Base-by-base conservation (phyloP, 2,888 invertebrate species). In the Tuta absoluta region DNA sequence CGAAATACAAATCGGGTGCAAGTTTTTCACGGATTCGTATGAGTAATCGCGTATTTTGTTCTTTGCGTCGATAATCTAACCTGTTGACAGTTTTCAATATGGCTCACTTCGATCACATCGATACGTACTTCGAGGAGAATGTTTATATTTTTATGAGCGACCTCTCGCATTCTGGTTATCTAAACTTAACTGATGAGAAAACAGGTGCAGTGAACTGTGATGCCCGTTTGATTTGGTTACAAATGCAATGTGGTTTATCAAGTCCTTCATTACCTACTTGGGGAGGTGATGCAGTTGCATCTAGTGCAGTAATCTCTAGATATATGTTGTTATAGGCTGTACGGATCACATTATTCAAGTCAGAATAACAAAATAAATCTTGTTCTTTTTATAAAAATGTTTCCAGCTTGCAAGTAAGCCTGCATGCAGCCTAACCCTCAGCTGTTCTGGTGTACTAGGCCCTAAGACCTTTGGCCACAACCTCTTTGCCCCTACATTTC, bases 81-180 rank as follows among this genome's bases (percentile, higher is more conserved):
- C 77, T 81, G 75, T 80, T 83, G 77, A 78, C 75, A 79, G 80
- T 82, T 84, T 86, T 81, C 88, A 89, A 88, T 84, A 89, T 87
- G 89, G 89, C 88, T 81, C 81, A 73, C 80, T 76, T 74, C 75
- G 72, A 70, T 76, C 74, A 62, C n/a, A 21, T 61, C 48, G 41
- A 23, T 62, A 12, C 12, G 62, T 37, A 60, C 19, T 33, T 21
- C 12, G 19, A 5, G 14, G 17, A 49, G 49, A 28, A 48, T 24
- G 17, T 37, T 37, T 38, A 38, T 38, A 38, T 14, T 58, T 56
- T 24, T 24, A 56, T 53, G 23, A 17, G 2, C 24, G 33, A 56
- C n/a, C 24, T 17, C 28, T 56, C 7, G 28, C 56, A 33, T 33
- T 24, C 53, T 53, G 33, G 12, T 24, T 51, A 51, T 17, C 17